Evolutionary conservation across 2,888 invertebrate genomes (phyloP), one percentile per base, ranked within the genome.

Genomic region (Caenorhabditis sp.): DNA sequence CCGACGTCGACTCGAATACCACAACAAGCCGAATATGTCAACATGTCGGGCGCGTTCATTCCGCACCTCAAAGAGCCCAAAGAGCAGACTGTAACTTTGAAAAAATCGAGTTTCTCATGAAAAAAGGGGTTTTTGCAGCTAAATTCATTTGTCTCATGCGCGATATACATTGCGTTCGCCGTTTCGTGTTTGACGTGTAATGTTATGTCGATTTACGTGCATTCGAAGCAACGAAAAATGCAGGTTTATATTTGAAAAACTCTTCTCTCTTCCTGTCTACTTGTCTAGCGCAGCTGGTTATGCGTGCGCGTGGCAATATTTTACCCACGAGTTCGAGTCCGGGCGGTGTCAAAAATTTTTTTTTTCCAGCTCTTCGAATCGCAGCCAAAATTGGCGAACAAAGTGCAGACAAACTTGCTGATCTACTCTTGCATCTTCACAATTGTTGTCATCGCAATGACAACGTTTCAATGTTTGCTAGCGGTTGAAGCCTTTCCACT

Each of bases 371-470:
- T 66, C 26, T 73, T 73, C 55, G 76, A 77, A 37, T 59, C 59
- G 27, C 72, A 77, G 19, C 71, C 64, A 0, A 63, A 70, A 43
- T 23, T 79, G 23, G 69, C 79, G 2, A 50, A 69, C 10, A 74
- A 67, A 19, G 75, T 79, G 21, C 79, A 79, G 50, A 65, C 66
- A 8, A 79, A 79, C 62, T 72, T 79, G 1, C 63, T 79, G 17
- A 75, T 79, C n/a, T 79, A 79, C 58, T 76, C 76, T 2, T 79
- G 76, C n/a, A 50, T 70, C 12, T 76, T 73, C 27, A 79, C 79
- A 17, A 17, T 74, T 31, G 65, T 72, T 10, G 72, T 79, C 12
- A 58, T 69, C 12, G 66, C 74, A 10, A 79, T 79, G 79, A 71
- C 75, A 1, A 62, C 19, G 27, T 71, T 78, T 63, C 71, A 79